A percentile compares a stretch with the other conserved stretches of the same genome.
Evolutionary conservation across 1,140 invertebrate species (phyloP).

Genomic region (Trichonephila inaurata): DNA sequence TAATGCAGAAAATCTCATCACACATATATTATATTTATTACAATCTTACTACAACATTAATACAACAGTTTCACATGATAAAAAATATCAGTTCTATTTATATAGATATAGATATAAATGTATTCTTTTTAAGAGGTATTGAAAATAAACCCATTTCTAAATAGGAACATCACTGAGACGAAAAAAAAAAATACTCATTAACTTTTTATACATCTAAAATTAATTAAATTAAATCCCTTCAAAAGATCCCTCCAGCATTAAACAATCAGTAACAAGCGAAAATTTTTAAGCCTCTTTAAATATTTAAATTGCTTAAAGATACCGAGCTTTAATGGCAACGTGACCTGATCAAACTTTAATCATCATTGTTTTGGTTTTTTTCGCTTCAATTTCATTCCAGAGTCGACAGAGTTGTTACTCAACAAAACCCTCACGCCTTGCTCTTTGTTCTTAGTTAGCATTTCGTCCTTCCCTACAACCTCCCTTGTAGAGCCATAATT

Average conservation of each 20-base stretch:
- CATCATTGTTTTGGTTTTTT: neutral
- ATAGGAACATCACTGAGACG: no score
- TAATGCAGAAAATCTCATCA: no score
- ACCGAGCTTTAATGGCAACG: neutral
- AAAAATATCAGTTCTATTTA: no score
- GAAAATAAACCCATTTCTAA: no score
- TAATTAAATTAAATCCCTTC: neutral
- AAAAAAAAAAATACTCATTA: neutral
- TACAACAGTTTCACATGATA: no score
- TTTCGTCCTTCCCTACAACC: neutral
- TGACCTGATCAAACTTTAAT: neutral
- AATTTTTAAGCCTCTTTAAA: neutral
- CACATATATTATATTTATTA: no score
- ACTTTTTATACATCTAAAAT: neutral
- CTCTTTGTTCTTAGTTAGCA: neutral
- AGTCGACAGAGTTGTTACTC: neutral
- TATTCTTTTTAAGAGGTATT: no score
- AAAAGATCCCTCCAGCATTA: neutral
- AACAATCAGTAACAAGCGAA: neutral
- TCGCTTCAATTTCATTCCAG: neutral
- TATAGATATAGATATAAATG: no score
- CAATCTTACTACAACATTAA: no score
- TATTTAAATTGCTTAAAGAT: slow-evolving; percentile 8
- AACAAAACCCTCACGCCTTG: neutral
- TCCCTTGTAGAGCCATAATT: slow-evolving; percentile 3